phyloP scores from a whole-genome alignment of 53 echinoderm and acorn worm genomes.

The Actinopyga echinites region DNA sequence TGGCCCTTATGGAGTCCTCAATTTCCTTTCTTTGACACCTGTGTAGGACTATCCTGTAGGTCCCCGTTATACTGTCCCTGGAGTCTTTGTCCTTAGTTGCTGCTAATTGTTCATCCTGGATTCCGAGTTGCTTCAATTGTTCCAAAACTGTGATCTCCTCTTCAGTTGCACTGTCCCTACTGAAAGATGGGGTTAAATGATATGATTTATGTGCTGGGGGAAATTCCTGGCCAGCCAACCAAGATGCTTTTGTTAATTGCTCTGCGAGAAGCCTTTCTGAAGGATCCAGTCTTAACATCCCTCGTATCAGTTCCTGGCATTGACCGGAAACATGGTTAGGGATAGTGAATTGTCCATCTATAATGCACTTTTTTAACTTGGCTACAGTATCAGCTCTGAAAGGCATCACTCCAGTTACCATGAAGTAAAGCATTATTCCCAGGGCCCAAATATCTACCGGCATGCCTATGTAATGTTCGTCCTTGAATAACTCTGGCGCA shows the following conservation, averaged over 20 bases:
- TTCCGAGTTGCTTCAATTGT: constrained; percentile 76
- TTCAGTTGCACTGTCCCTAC: constrained; percentile 67
- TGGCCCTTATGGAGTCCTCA: constrained; percentile 68
- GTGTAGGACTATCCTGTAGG: constrained; percentile 91
- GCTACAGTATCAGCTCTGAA: constrained; percentile 98
- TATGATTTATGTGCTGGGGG: constrained; percentile 75
- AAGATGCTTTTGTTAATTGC: constrained; percentile 63
- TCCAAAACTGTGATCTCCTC: constrained; percentile 85
- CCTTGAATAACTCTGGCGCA: constrained; percentile 98
- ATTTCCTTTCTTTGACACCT: constrained; percentile 75
- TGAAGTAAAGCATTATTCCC: constrained; percentile 96
- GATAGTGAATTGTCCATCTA: constrained; percentile 89
- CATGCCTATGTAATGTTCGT: constrained; percentile 89
- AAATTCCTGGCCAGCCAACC: constrained; percentile 92
- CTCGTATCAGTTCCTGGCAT: constrained; percentile 73
- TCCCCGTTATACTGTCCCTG: constrained; percentile 95
- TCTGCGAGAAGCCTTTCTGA: constrained; percentile 71
- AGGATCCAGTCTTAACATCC: constrained; percentile 67
- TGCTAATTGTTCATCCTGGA: constrained; percentile 77
- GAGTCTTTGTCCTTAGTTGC: constrained; percentile 89
- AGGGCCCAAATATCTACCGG: constrained; percentile 97
- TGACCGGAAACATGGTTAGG: constrained; percentile 75
- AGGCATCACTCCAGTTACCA: constrained; percentile 97
- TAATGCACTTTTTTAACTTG: constrained; percentile 97
- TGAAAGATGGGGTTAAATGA: constrained; percentile 87